Conservation (phyloP, 2,113 vertebrate genomes). For the Phoxinus phoxinus region DNA sequence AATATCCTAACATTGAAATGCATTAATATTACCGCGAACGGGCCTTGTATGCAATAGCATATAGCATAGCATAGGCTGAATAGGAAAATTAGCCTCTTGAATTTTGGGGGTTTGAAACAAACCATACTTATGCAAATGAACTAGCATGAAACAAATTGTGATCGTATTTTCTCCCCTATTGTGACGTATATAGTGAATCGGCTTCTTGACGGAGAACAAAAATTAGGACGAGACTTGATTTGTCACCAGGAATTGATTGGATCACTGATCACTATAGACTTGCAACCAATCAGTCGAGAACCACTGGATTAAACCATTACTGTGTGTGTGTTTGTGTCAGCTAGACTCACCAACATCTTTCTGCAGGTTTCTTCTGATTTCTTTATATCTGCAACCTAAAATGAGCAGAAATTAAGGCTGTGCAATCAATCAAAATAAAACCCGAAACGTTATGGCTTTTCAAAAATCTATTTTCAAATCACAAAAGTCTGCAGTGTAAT, state of each 20-base stretch:
- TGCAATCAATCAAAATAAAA: not conserved
- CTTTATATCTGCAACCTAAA: conserved; percentile 89
- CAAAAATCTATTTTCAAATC: no score
- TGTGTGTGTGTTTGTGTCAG: not conserved
- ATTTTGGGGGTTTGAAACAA: not conserved
- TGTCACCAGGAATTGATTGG: not conserved
- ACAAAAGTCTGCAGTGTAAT: no score
- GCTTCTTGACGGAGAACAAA: not conserved
- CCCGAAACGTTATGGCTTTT: not conserved
- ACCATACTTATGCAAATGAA: not conserved
- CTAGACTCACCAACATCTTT: conserved; percentile 82
- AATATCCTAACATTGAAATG: not conserved
- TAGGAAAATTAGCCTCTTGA: not conserved
- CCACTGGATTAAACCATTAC: not conserved
- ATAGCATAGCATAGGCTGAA: not conserved
- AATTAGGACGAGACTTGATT: not conserved
- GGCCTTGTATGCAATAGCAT: not conserved
- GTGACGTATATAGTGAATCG: not conserved
- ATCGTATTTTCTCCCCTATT: not conserved
- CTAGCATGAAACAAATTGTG: not conserved
- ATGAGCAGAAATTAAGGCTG: conserved; percentile 17
- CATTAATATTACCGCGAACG: not conserved
- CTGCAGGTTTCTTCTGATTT: conserved; percentile 84
- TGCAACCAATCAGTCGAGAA: no score
- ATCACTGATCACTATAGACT: not conserved